A percentile compares a stretch with the other conserved stretches of the same genome.
Evolutionary conservation across 2,888 invertebrate genomes (phyloP).

Genomic region (Clitarchus hookeri): DNA sequence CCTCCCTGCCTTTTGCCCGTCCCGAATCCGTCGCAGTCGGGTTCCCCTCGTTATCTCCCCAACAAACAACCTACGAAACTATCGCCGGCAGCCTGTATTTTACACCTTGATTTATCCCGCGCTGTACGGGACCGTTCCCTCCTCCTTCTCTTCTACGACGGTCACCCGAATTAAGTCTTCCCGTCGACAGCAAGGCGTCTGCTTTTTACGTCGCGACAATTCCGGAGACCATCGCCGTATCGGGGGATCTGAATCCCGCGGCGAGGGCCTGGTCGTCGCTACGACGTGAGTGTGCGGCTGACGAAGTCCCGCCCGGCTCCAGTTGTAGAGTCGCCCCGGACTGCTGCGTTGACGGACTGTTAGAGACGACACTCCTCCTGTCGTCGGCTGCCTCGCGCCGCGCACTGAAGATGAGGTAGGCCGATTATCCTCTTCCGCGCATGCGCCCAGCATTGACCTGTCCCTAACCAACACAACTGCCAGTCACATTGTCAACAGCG

Average conservation of each 20-base stretch:
- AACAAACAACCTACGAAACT: not conserved
- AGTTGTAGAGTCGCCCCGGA: no score
- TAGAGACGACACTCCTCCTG: no score
- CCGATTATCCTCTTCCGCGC: no score
- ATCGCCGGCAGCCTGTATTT: constrained; percentile 9
- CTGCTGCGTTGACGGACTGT: no score
- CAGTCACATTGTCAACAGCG: no score
- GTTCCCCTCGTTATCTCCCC: constrained; percentile 2
- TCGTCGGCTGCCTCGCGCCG: no score
- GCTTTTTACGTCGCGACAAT: not conserved
- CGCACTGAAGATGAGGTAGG: no score
- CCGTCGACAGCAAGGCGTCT: not conserved
- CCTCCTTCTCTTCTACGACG: not conserved
- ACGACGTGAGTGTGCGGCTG: no score
- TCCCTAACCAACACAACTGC: no score
- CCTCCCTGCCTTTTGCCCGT: not conserved
- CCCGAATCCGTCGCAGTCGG: constrained; percentile 5
- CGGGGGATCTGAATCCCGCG: not conserved
- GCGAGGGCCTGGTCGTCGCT: no score
- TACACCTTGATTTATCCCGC: constrained; percentile 8
- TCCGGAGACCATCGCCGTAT: not conserved
- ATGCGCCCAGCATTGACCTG: no score
- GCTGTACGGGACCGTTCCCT: not conserved
- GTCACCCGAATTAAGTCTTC: constrained; percentile 1
- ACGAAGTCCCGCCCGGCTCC: no score